Evolutionary conservation across 2,797 vertebrate genomes (phyloP).

Genomic region (Lutra lutra): DNA sequence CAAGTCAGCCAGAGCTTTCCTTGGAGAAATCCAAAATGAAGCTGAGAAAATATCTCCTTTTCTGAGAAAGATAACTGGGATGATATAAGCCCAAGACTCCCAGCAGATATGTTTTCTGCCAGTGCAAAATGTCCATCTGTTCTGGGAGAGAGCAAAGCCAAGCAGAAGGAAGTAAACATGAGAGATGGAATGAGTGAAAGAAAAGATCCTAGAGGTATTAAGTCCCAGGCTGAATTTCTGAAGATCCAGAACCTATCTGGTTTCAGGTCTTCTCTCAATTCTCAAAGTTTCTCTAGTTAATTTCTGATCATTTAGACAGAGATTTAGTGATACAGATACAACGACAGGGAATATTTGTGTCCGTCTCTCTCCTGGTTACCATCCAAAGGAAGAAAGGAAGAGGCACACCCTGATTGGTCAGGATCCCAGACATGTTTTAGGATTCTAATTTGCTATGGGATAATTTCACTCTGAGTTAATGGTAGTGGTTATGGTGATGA

Average conservation of each 20-base stretch:
- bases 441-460: background rate
- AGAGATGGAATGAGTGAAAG: background rate
- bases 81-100: background rate
- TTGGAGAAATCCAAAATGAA: constrained; percentile 28
- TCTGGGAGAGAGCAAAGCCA: background rate
- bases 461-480: background rate
- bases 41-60: background rate
- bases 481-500: background rate
- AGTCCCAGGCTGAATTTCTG: background rate
- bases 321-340: background rate
- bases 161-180: background rate
- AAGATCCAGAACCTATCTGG: background rate
- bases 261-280: background rate
- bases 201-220: background rate
- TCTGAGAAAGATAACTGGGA: constrained; percentile 26
- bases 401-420: background rate
- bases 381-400: background rate
- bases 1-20: background rate
- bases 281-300: background rate
- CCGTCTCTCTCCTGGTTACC: background rate
- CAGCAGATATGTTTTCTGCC: constrained; percentile 44
- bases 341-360: background rate
- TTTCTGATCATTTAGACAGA: background rate
- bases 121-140: constrained; percentile 53
- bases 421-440: background rate